These are phyloP conservation scores for Drosophila arawakana DNA, from an alignment of 1,140 invertebrate species.

Conservation along the genomic window DNA sequence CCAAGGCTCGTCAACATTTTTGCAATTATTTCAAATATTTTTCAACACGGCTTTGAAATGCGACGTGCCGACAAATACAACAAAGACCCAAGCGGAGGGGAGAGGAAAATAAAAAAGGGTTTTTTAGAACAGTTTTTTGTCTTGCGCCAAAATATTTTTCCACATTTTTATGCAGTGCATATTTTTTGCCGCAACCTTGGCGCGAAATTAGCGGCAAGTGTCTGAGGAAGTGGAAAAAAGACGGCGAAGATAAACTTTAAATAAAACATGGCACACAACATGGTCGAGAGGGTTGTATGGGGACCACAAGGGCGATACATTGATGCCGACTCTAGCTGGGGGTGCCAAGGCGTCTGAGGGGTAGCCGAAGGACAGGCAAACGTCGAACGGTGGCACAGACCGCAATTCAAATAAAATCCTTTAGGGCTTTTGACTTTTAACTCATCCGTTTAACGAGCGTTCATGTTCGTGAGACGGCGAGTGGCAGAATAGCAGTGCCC, in stretches of 20 bases:
- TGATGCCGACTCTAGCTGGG: constrained; percentile 1
- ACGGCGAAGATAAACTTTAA: constrained; percentile 76
- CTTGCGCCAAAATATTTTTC: constrained; percentile 76
- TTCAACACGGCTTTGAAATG: constrained; percentile 76
- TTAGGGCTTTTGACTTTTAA: constrained; percentile 83
- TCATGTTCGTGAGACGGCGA: constrained; percentile 76
- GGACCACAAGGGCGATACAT: background rate
- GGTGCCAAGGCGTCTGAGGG: too few relatives aligned
- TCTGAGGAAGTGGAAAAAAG: constrained; percentile 55
- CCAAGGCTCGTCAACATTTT: constrained; percentile 60
- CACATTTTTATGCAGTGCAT: constrained; percentile 78
- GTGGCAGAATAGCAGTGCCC: constrained; percentile 49
- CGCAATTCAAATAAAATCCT: constrained; percentile 83
- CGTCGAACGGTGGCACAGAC: constrained; percentile 72
- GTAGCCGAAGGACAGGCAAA: constrained; percentile 25
- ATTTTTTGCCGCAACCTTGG: constrained; percentile 63
- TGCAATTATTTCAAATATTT: constrained; percentile 83
- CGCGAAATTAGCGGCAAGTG: constrained; percentile 73
- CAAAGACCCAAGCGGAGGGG: constrained; percentile 2
- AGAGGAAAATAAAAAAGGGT: constrained; percentile 2
- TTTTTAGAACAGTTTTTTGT: constrained; percentile 20
- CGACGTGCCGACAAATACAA: constrained; percentile 65
- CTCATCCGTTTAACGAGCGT: constrained; percentile 82
- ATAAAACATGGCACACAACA: constrained; percentile 76
- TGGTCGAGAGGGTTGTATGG: background rate